Evolutionary conservation across 2,888 invertebrate genomes (phyloP), one percentile per base, ranked within the genome.

Genomic region (Hypsopygia costalis): DNA sequence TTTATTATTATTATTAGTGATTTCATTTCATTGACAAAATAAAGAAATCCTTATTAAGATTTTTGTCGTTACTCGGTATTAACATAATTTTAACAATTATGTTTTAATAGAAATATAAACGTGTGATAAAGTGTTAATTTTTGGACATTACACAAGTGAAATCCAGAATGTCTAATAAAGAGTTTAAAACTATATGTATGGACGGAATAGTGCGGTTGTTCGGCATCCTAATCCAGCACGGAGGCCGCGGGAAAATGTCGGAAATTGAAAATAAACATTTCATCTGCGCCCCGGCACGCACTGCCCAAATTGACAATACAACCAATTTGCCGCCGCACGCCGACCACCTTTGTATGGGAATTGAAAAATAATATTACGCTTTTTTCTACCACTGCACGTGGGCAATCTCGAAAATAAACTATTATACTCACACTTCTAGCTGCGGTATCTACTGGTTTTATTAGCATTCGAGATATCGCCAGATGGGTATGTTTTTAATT

Each of bases 251-350:
- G 81, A 78, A 85, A 88, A 83, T 79, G 83, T 71, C 78, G 83
- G 83, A 86, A 87, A 88, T 88, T 87, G 88, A 88, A 88, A 87
- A 88, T 86, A 88, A 88, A 88, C 88, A 88, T 87, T 87, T 78
- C 81, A 80, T 83, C 83, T 81, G 81, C 81, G 78, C 80, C 67
- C 74, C 75, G 74, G 82, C 83, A 86, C 87, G 87, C 88, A 88
- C 87, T 87, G 87, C 79, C 86, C 87, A 85, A 88, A 87, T 86
- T 87, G 86, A 87, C 87, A 87, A 88, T 88, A 87, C 87, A 85
- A 83, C 86, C 87, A 88, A 87, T 87, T 87, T 87, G 80, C 72
- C 75, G 81, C 73, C 76, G 81, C 81, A 66, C 75, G 66, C 76
- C 79, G 82, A 75, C 86, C 87, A 86, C 87, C 87, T 87, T 88